phyloP scores from a whole-genome alignment of 2,888 invertebrate genomes.

The Omphaloscelis lunosa region DNA sequence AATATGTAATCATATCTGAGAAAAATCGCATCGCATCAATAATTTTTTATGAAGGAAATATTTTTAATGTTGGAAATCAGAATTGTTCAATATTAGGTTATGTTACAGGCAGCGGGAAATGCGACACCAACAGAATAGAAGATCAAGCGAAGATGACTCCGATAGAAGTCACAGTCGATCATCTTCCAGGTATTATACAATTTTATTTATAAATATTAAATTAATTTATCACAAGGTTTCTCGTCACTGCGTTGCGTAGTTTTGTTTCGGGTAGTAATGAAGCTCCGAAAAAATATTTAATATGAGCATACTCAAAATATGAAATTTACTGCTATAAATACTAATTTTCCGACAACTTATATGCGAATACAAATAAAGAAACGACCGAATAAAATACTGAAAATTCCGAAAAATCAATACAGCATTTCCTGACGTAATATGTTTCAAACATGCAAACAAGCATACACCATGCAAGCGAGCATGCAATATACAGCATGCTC shows the following conservation, averaged over 20 bases:
- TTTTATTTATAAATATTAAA: not conserved
- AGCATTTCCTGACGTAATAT: too few relatives aligned
- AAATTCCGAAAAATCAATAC: too few relatives aligned
- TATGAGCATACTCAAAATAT: too few relatives aligned
- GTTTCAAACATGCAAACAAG: too few relatives aligned
- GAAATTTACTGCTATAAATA: too few relatives aligned
- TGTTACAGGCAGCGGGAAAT: slow-evolving; percentile 94
- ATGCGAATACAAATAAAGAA: too few relatives aligned
- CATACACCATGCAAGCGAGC: too few relatives aligned
- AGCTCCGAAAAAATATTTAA: too few relatives aligned
- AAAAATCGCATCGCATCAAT: not conserved
- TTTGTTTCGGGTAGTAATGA: not conserved
- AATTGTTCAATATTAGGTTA: slow-evolving; percentile 32
- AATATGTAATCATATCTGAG: not conserved
- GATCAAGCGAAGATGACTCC: slow-evolving; percentile 86
- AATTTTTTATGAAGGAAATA: not conserved
- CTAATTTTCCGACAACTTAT: too few relatives aligned
- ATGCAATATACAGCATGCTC: too few relatives aligned
- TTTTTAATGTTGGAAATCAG: not conserved
- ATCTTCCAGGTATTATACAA: slow-evolving; percentile 76
- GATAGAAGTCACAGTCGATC: slow-evolving; percentile 83
- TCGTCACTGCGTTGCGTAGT: not conserved
- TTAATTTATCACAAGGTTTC: not conserved
- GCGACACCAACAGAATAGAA: slow-evolving; percentile 92
- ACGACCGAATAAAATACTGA: too few relatives aligned